A percentile compares a stretch with the other conserved stretches of the same genome.
Evolutionary conservation across 2,113 vertebrate species (phyloP).

Genomic region (Dicaeum eximium): DNA sequence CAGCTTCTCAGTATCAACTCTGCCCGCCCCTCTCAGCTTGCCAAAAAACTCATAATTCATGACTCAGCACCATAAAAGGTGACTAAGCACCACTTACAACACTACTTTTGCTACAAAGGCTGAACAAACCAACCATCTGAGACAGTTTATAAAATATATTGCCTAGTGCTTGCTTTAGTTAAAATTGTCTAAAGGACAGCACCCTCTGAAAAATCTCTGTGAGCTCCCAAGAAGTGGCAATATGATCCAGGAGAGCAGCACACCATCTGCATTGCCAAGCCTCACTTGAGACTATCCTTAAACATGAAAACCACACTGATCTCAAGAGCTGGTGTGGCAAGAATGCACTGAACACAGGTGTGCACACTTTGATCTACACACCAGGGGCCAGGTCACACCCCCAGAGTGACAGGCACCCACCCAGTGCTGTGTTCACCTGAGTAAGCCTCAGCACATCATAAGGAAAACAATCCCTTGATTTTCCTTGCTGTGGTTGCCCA

Average conservation of each 20-base stretch:
- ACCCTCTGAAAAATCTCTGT: background rate
- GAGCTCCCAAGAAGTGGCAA: background rate
- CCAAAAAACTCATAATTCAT: background rate
- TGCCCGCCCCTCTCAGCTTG: background rate
- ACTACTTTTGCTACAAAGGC: background rate
- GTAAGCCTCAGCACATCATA: background rate
- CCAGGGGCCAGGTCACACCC: rapidly evolving
- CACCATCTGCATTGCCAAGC: background rate
- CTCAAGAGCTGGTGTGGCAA: background rate
- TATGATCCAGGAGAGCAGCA: background rate
- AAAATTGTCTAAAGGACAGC: background rate
- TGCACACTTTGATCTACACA: no score
- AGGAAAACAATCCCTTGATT: background rate
- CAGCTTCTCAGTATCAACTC: background rate
- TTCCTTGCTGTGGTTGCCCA: background rate
- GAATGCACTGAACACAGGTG: background rate
- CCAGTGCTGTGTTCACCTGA: background rate
- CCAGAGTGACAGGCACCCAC: background rate
- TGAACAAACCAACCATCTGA: background rate
- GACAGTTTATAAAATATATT: background rate
- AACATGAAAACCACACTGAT: background rate
- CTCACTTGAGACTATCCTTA: background rate
- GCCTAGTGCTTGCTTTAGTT: background rate
- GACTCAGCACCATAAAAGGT: background rate
- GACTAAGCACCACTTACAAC: background rate